Conservation (phyloP, 2,113 vertebrate genomes). For the Apistogramma diplotaenia region DNA sequence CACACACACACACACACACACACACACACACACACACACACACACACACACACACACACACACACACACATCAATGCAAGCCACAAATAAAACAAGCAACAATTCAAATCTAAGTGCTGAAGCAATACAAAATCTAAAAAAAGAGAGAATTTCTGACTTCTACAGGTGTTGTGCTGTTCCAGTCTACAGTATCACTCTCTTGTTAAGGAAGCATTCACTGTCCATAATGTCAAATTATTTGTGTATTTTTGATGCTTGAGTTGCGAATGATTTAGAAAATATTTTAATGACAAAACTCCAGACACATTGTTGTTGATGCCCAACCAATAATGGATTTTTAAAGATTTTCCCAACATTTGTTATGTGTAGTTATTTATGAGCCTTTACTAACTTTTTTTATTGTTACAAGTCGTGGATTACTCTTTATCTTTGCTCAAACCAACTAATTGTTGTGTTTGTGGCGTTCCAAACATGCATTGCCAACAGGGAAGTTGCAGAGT, state of each 20-base stretch:
- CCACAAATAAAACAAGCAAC: not conserved
- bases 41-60: not conserved
- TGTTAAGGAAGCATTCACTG: not conserved
- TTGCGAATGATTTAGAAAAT: not conserved
- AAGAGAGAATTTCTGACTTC: not conserved
- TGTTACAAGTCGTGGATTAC: not conserved
- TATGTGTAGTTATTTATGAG: no score
- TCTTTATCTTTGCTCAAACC: not conserved
- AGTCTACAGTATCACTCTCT: not conserved
- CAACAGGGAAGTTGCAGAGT: not conserved
- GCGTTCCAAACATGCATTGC: not conserved
- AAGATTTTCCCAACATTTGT: no score
- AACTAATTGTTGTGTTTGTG: not conserved
- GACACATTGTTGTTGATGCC: no score
- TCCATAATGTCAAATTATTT: not conserved
- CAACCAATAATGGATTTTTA: not conserved
- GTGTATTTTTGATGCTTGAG: not conserved
- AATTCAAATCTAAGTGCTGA: not conserved
- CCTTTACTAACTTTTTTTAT: not conserved
- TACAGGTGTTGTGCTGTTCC: not conserved
- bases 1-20: no score
- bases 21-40: no score
- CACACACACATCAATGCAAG: not conserved
- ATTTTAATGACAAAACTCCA: no score
- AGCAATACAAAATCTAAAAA: not conserved